These are phyloP conservation scores for Virgularia gustaviana DNA, from an alignment of 92 coral and sea anemone species.

Conservation along the genomic window DNA sequence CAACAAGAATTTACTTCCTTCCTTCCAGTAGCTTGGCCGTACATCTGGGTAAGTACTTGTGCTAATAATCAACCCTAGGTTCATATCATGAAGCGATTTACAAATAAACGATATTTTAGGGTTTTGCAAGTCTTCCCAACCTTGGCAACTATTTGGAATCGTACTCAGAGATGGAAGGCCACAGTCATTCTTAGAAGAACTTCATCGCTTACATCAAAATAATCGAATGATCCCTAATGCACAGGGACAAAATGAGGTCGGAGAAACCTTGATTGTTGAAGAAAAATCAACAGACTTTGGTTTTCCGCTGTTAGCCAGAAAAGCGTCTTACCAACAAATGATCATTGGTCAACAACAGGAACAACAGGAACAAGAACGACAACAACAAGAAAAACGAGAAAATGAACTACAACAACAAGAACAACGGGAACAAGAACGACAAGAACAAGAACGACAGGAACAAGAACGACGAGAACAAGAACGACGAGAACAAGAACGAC, in stretches of 20 bases:
- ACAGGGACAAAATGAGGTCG: neutral
- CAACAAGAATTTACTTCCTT: neutral
- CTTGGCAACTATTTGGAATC: slow-evolving; percentile 2
- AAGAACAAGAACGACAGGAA: too few species aligned
- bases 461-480: too few species aligned
- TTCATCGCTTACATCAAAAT: neutral
- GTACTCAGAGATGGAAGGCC: neutral
- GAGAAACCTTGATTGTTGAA: neutral
- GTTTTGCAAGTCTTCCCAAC: neutral
- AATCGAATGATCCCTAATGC: neutral
- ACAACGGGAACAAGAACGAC: too few species aligned
- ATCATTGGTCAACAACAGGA: neutral
- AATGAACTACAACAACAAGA: too few species aligned
- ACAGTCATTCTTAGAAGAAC: neutral
- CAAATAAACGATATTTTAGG: too few species aligned
- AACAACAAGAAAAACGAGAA: too few species aligned
- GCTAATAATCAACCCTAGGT: neutral
- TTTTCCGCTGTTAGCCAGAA: neutral
- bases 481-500: too few species aligned
- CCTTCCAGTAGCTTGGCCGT: neutral
- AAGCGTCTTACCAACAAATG: neutral
- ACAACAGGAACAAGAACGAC: too few species aligned
- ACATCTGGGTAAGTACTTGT: neutral
- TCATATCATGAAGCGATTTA: too few species aligned
- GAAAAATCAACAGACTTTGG: neutral